Evolutionary conservation across 1,140 invertebrate species (phyloP).

Genomic region (Dinoponera quadriceps): DNA sequence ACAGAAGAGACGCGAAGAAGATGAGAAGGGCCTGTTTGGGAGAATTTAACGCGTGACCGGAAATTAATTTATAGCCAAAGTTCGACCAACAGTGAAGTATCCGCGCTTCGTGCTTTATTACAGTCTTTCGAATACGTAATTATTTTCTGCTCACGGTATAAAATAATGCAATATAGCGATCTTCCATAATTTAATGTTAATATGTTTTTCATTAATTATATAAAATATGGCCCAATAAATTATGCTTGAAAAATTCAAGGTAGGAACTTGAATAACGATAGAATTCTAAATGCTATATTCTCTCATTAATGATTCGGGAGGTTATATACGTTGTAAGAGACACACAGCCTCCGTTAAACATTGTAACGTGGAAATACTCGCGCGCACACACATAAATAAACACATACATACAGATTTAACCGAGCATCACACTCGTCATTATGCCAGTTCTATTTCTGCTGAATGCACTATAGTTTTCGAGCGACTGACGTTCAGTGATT

Average conservation of each 20-base stretch:
- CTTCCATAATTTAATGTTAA: background rate
- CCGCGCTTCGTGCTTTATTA: background rate
- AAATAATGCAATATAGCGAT: background rate
- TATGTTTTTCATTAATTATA: background rate
- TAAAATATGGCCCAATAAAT: background rate
- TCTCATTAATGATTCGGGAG: background rate
- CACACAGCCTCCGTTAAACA: background rate
- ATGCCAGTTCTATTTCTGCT: constrained; percentile 31
- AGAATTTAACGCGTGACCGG: background rate
- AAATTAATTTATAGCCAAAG: constrained; percentile 26
- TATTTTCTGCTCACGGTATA: background rate
- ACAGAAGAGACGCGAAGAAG: constrained; percentile 12
- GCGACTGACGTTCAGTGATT: constrained; percentile 5
- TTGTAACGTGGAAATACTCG: constrained; percentile 17
- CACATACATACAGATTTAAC: too few species aligned
- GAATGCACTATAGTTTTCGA: constrained; percentile 6
- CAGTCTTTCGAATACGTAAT: background rate
- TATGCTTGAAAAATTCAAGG: background rate
- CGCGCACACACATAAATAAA: background rate
- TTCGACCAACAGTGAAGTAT: background rate
- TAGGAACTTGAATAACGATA: background rate
- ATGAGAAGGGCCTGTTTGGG: background rate
- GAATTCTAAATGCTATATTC: background rate
- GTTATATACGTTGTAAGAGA: background rate
- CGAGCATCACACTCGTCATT: constrained; percentile 1